These are phyloP conservation scores for Porites lutea DNA, from an alignment of 64 coral and sea anemone genomes.

Conservation along the genomic window DNA sequence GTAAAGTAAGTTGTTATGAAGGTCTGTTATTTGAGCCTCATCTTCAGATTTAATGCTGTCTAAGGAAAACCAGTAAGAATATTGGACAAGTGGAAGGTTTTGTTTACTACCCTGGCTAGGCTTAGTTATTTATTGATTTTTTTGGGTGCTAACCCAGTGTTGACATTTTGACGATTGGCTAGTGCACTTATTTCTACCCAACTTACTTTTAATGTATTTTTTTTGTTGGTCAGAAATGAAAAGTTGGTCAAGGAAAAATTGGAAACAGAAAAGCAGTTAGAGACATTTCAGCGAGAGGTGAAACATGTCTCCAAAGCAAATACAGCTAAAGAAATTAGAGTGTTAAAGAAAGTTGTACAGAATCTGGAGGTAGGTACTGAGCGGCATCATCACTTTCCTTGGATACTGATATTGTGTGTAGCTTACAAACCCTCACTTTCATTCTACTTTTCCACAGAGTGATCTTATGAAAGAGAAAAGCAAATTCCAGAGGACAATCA, in stretches of 20 bases:
- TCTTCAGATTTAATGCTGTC: no score
- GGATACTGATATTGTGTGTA: no score
- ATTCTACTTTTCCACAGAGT: slow-evolving; percentile 49
- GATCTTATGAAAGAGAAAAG: slow-evolving; percentile 97
- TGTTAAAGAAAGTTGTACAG: slow-evolving; percentile 98
- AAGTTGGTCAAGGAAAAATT: slow-evolving; percentile 84
- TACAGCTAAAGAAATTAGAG: slow-evolving; percentile 94
- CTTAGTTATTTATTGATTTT: no score
- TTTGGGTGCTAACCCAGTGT: no score
- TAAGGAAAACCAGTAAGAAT: no score
- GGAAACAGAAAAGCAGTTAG: slow-evolving; percentile 81
- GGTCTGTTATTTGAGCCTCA: no score
- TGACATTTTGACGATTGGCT: no score
- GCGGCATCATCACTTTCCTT: neutral
- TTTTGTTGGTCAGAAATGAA: slow-evolving; percentile 74
- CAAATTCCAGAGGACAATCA: slow-evolving; percentile 92
- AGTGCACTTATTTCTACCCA: no score
- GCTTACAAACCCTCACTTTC: neutral
- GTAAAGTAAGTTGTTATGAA: no score
- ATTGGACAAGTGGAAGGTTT: no score
- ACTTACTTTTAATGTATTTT: neutral
- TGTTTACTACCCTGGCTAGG: no score
- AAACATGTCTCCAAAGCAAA: slow-evolving; percentile 90
- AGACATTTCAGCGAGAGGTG: slow-evolving; percentile 85
- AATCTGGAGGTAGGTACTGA: slow-evolving; percentile 84